These are phyloP conservation scores for Teleogryllus oceanicus DNA, from an alignment of 2,888 invertebrate species.

Conservation along the genomic window DNA sequence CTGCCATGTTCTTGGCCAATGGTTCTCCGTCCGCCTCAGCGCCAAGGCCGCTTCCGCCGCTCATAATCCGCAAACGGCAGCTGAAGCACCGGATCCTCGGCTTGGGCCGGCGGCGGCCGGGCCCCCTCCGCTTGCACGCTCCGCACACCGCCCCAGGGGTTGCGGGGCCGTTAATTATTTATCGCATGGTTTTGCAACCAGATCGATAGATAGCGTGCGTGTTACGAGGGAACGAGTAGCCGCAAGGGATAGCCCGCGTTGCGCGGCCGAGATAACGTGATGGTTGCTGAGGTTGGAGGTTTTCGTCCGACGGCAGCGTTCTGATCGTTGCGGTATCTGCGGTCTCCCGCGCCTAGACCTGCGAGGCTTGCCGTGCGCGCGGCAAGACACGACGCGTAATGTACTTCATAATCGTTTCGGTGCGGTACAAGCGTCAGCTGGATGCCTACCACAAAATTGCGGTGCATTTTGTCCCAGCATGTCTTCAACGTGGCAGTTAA, in stretches of 20 bases:
- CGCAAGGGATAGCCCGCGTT: not conserved
- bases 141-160: not conserved
- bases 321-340: not conserved
- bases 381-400: too few species aligned
- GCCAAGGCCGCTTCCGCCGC: too few species aligned
- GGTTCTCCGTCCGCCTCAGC: too few species aligned
- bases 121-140: not conserved
- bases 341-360: not conserved
- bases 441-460: too few species aligned
- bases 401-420: too few species aligned
- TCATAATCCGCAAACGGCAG: too few species aligned
- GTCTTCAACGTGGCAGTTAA: too few species aligned
- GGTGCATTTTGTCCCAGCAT: too few species aligned
- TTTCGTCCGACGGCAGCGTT: not conserved
- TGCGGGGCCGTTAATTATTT: not conserved
- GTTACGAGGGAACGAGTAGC: not conserved
- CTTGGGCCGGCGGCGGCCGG: rapidly evolving
- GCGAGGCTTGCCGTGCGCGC: too few species aligned
- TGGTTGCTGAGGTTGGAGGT: not conserved
- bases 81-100: too few species aligned
- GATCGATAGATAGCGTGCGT: constrained; percentile 6
- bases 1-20: too few species aligned
- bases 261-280: not conserved
- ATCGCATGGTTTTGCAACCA: not conserved
- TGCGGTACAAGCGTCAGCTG: too few species aligned